phyloP scores from a whole-genome alignment of 2,888 invertebrate species.

The Ophioninae sp. region DNA sequence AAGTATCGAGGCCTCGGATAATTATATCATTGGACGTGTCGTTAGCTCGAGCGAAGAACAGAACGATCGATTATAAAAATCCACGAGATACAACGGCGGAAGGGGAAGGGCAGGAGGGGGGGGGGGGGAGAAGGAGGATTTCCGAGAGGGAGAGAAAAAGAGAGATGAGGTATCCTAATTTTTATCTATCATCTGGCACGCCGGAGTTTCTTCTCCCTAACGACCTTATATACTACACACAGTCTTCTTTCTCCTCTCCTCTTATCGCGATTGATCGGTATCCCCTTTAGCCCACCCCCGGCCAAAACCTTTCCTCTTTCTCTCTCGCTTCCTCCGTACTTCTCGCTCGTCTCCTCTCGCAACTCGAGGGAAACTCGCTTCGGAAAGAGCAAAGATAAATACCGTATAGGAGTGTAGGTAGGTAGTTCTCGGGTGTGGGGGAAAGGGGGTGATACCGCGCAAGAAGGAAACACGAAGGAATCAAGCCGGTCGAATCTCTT shows the following conservation, averaged over 20 bases:
- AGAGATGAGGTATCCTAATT: conserved; percentile 61
- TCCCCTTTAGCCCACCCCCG: conserved; percentile 51
- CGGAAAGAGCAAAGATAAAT: conserved; percentile 53
- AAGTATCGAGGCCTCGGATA: conserved; percentile 43
- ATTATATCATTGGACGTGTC: conserved; percentile 61
- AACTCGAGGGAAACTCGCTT: conserved; percentile 55
- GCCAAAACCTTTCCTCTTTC: conserved; percentile 22
- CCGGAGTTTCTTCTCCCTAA: conserved; percentile 59
- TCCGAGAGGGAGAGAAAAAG: background rate
- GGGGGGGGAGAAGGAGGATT: background rate
- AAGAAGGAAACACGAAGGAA: conserved; percentile 45
- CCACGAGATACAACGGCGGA: conserved; percentile 20
- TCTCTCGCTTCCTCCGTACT: conserved; percentile 17
- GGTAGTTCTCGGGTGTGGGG: conserved; percentile 30
- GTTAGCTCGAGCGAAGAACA: conserved; percentile 60
- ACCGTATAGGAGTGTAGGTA: conserved; percentile 56
- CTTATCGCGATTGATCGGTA: conserved; percentile 63
- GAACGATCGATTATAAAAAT: conserved; percentile 60
- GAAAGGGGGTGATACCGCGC: conserved; percentile 43
- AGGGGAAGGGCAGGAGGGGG: background rate
- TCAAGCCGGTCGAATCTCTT: conserved; percentile 54
- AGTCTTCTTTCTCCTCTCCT: conserved; percentile 51
- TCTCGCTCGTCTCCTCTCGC: conserved; percentile 42
- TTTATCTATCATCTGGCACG: conserved; percentile 61
- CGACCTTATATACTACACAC: conserved; percentile 57